Evolutionary conservation across 2,888 invertebrate genomes (phyloP), one percentile per base, ranked within the genome.

Genomic region (Hydroisotoma schaefferi): DNA sequence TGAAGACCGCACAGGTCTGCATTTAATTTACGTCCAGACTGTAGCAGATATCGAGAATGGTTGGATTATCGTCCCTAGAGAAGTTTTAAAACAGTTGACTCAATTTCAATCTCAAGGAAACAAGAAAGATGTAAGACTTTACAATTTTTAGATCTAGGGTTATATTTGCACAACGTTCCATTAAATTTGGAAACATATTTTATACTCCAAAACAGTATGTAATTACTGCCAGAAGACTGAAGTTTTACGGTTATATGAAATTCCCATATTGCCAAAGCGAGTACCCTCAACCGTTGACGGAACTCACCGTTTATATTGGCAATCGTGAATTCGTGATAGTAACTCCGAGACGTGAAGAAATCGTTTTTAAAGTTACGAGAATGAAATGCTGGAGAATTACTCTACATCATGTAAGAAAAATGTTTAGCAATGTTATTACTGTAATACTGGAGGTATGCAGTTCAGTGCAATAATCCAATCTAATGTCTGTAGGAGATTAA

Each of bases 331-430:
- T 95, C 28, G 87, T 86, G 72, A 82, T 95, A 73, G 72, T 78
- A 65, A 70, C 72, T 18, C 59, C 63, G 18, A 55, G 67, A 48
- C 40, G 68, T 44, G 70, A 72, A 69, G 95, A 95, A 77, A 87
- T 88, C 49, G 83, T 85, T 73, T 97, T 94, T 77, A 90, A 92
- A 77, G 93, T 97, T 38, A 97, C 95, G 0, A 82, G 97, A 72
- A 97, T 98, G 88, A 84, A 93, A 60, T 95, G 95, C 74, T 99
- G 98, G 98, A 83, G 97, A 72, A 93, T 98, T 49, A 94, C 93
- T 22, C 90, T 92, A 1, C 80, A 87, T 72, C 87, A 88, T 76
- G 87, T 88, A 77, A 82, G 82, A 76, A 53, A 43, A n/a, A n/a
- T n/a, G n/a, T 33, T 33, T 33, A 10, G 8, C 8, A 15, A 10